Evolutionary conservation across 2,113 vertebrate species (phyloP), one percentile per base, ranked within the genome.

Genomic region (Proteles cristata): DNA sequence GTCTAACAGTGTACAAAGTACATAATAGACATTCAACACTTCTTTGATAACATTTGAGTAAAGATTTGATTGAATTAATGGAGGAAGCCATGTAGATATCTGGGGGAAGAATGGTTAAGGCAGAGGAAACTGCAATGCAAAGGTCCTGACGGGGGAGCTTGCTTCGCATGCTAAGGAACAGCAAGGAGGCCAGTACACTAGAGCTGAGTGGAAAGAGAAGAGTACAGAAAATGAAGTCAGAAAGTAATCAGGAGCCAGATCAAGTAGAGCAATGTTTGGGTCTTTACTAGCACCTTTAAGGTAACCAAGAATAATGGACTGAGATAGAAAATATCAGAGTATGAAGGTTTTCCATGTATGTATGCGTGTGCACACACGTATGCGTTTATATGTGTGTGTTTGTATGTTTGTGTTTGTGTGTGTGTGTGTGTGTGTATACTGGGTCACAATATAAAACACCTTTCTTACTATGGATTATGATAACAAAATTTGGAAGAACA

Each of bases 321-420:
- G 10, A 76, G 61, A 81, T 23, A 74, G 26, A 82, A 81, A 74
- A 65, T 53, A 48, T 80, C 69, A 53, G 26, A 58, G 4, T 31
- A 33, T n/a, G 14, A 96, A 65, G n/a, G 21, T 63, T 90, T 45
- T 88, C 3, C 26, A 14, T 73, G 28, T 35, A 25, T 28, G 21
- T 10, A 11, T 19, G 3, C n/a, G 35, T n/a, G 4, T 26, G 4
- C 45, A 7, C 11, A 11, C 11, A 4, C 11, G 48, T 4, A 11
- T n/a, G n/a, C n/a, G n/a, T n/a, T n/a, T n/a, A n/a, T n/a, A n/a
- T 48, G 48, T 48, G 48, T 39, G 39, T 39, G 39, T 39, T 39
- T 39, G 39, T 39, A 12, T 50, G 31, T 16, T 16, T 7, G 2
- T 68, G 33, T 84, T n/a, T n/a, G n/a, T 33, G 33, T 50, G 39